phyloP scores from a whole-genome alignment of 2,888 invertebrate species.

The Galerucella calmariensis region DNA sequence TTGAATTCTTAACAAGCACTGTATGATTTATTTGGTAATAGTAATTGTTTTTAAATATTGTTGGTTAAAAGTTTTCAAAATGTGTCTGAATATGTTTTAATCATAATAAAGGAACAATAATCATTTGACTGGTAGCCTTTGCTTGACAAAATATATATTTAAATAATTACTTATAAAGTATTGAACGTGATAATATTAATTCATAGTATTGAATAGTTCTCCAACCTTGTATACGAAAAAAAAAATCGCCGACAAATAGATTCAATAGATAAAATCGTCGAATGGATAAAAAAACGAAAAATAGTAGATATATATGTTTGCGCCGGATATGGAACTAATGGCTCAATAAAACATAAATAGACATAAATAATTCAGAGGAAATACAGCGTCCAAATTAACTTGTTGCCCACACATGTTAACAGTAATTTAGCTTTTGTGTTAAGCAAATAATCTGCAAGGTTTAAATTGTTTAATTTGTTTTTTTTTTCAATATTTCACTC shows the following conservation, averaged over 20 bases:
- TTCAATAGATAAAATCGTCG: not conserved
- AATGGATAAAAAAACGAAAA: constrained; percentile 2
- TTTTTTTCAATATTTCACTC: not conserved
- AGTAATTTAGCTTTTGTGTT: not conserved
- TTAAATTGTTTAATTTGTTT: not conserved
- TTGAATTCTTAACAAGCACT: too few species aligned
- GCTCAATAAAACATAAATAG: not conserved
- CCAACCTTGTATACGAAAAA: not conserved
- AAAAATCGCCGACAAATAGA: not conserved
- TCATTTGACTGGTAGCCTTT: too few species aligned
- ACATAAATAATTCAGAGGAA: constrained; percentile 1
- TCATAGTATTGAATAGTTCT: not conserved
- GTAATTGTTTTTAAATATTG: too few species aligned
- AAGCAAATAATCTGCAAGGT: constrained; percentile 4
- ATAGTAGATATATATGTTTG: not conserved
- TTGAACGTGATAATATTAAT: not conserved
- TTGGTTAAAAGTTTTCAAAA: too few species aligned
- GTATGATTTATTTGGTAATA: too few species aligned
- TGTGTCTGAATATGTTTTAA: too few species aligned
- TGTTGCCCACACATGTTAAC: constrained; percentile 5
- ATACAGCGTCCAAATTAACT: not conserved
- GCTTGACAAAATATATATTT: too few species aligned
- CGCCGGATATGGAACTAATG: not conserved
- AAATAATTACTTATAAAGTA: not conserved
- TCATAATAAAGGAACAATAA: too few species aligned